Conservation (phyloP, 2,113 vertebrate genomes). For the Gopherus evgoodei region DNA sequence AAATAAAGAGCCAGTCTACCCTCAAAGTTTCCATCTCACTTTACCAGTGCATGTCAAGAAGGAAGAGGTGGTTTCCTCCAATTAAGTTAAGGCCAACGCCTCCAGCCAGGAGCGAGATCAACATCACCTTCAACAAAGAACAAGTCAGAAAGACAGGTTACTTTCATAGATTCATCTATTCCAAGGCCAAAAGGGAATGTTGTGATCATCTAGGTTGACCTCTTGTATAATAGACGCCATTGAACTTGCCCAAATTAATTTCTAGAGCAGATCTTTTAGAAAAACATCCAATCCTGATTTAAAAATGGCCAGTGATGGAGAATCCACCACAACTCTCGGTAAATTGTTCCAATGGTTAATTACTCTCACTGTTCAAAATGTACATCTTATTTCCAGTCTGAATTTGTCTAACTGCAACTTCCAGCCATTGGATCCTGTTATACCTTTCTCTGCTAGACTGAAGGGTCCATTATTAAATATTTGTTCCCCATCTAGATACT, state of each 20-base stretch:
- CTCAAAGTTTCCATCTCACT: neutral
- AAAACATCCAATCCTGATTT: neutral
- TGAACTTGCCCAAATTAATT: neutral
- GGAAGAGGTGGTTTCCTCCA: constrained; percentile 97
- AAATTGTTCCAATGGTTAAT: neutral
- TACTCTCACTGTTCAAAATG: neutral
- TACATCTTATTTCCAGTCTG: neutral
- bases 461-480: neutral
- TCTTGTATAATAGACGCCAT: neutral
- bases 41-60: constrained; percentile 99
- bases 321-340: neutral
- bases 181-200: neutral
- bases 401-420: neutral
- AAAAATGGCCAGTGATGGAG: neutral
- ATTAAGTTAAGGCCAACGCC: constrained; percentile 93
- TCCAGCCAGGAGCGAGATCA: constrained; percentile 94
- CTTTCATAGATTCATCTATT: neutral
- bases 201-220: neutral
- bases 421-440: neutral
- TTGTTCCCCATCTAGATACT: neutral
- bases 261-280: neutral
- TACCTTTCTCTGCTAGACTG: neutral
- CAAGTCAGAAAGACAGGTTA: neutral
- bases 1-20: neutral
- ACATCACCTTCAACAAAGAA: constrained; percentile 86